Evolutionary conservation across 2,113 vertebrate species (phyloP), one percentile per base, ranked within the genome.

Genomic region (Synodontis membranacea): DNA sequence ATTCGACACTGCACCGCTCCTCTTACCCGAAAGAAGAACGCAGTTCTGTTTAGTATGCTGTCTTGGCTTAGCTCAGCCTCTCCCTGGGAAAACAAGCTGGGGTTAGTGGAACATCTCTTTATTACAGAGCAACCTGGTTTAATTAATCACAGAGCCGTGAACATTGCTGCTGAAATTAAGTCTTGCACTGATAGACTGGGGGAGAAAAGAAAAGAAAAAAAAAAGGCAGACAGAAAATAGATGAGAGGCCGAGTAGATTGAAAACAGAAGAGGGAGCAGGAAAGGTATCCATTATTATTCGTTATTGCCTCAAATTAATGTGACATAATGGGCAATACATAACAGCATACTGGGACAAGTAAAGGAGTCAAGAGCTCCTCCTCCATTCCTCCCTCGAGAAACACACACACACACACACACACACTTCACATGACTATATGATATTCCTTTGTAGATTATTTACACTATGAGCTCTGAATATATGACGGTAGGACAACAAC

Each of bases 31-130:
- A 86, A 83, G 80, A 56, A 64, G 74, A 58, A 17, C 39, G 4
- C 34, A 25, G 80, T 68, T 25, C 87, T 86, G 87, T 72, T 88
- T 90, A 88, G 84, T 88, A 85, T 90, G 78, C 87, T 42, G 64
- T 21, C 79, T 10, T 52, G 17, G 78, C 68, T 76, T 60, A 60
- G 80, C n/a, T 11, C 50, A 50, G 66, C 79, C 82, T 88, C 87
- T 54, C 84, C 31, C 83, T 25, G 68, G 83, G 87, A 88, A 88
- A 86, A 90, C 87, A 84, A 79, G 84, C 89, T 72, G 85, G 81
- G 86, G 84, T 87, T 84, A 86, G 86, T 81, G 80, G 86, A 84
- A 88, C 86, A 83, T 88, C 68, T 83, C 84, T 89, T 86, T 89
- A 83, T 87, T 89, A 84, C 85, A 34, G 64, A 84, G 82, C 88